Conservation (phyloP, 2,888 invertebrate genomes). For the Callinectes sapidus region DNA sequence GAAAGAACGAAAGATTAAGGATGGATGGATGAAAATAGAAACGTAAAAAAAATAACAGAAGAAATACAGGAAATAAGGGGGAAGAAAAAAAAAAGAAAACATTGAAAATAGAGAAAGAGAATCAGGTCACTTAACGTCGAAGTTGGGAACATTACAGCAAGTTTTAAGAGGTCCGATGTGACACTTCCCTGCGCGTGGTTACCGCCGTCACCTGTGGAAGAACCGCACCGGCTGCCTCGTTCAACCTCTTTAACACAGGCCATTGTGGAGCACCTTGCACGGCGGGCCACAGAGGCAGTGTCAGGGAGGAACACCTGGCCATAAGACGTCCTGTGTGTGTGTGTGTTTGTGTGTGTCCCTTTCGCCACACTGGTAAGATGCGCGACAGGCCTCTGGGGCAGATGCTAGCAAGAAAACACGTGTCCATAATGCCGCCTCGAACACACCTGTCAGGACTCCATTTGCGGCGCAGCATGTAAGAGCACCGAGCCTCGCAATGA, state of each 20-base stretch:
- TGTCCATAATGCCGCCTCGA: not conserved
- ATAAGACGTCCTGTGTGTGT: not conserved
- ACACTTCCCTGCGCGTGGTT: not conserved
- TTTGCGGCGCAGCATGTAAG: too few species aligned
- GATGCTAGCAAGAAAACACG: not conserved
- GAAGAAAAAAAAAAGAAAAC: not conserved
- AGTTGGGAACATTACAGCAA: constrained; percentile 8
- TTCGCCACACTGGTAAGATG: not conserved
- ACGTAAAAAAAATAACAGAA: not conserved
- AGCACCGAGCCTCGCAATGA: too few species aligned
- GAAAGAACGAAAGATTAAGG: not conserved
- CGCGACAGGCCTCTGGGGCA: not conserved
- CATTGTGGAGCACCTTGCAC: not conserved
- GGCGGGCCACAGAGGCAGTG: not conserved
- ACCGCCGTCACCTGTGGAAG: constrained; percentile 1
- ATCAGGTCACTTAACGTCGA: not conserved
- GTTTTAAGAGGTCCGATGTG: not conserved
- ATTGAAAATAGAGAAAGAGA: not conserved
- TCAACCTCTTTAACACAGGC: not conserved
- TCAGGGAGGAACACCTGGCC: not conserved
- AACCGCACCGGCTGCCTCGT: not conserved
- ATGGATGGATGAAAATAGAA: not conserved
- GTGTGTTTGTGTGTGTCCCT: not conserved
- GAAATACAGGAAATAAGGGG: not conserved
- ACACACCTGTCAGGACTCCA: not conserved